Percentiles rank a stretch among this genome's conserved stretches.
Conservation (phyloP, 2,888 invertebrate genomes). For the Cerastis rubricosa region DNA sequence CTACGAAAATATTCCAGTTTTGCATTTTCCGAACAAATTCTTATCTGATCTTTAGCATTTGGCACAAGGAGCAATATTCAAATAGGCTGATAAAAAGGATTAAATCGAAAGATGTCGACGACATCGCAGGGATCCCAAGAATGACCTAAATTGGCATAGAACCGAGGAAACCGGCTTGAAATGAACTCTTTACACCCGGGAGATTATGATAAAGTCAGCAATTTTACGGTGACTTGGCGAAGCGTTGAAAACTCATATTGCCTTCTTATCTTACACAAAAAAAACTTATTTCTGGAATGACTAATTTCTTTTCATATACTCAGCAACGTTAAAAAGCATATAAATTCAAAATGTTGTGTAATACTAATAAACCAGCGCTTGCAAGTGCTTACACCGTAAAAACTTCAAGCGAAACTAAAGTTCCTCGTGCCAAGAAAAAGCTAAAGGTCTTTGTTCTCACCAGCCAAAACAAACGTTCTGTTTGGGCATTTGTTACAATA, state of each 20-base stretch:
- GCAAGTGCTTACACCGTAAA: constrained; percentile 79
- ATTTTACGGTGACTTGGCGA: constrained; percentile 54
- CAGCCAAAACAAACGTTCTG: constrained; percentile 88
- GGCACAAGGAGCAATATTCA: constrained; percentile 43
- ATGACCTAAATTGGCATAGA: constrained; percentile 57
- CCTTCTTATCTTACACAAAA: constrained; percentile 45
- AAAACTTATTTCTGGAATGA: constrained; percentile 66
- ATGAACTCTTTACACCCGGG: constrained; percentile 57
- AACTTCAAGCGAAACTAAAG: constrained; percentile 82
- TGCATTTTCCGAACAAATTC: constrained; percentile 2
- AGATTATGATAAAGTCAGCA: constrained; percentile 60
- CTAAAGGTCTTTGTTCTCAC: constrained; percentile 86
- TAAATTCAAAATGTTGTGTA: constrained; percentile 76
- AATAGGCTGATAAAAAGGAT: constrained; percentile 54
- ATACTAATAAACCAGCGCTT: constrained; percentile 73
- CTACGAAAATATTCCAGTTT: not conserved
- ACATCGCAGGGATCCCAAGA: constrained; percentile 35
- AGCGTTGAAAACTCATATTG: constrained; percentile 52
- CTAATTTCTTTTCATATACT: constrained; percentile 66
- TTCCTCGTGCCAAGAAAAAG: constrained; percentile 77
- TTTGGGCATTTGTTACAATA: constrained; percentile 87
- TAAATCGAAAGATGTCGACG: constrained; percentile 51
- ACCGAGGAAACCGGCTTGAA: constrained; percentile 39
- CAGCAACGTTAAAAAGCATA: constrained; percentile 69
- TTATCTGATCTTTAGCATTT: constrained; percentile 32